phyloP scores from a whole-genome alignment of 2,888 invertebrate species.

The Microctonus hyperodae region DNA sequence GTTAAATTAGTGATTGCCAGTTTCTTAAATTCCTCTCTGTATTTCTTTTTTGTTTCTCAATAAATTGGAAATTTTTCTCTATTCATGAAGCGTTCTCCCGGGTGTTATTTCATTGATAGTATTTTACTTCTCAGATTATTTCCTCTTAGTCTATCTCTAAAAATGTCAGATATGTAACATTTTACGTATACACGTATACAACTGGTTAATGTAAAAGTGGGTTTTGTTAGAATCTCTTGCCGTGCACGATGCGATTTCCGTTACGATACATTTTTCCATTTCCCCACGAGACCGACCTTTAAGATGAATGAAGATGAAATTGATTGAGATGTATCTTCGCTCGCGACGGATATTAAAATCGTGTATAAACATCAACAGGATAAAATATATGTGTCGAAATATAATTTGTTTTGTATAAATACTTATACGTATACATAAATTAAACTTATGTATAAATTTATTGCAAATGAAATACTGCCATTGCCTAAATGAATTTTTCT shows the following conservation, averaged over 20 bases:
- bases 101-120: slow-evolving; percentile 34
- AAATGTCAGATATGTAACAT: not conserved
- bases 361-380: not conserved
- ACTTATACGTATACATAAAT: too few relatives aligned
- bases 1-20: too few relatives aligned
- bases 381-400: not conserved
- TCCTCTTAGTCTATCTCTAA: not conserved
- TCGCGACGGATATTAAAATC: slow-evolving; percentile 50
- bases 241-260: slow-evolving; percentile 36
- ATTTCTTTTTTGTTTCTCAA: not conserved
- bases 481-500: slow-evolving; percentile 45
- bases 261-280: slow-evolving; percentile 39
- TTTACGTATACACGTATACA: not conserved
- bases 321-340: slow-evolving; percentile 53
- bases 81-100: not conserved
- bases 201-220: not conserved
- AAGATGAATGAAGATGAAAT: slow-evolving; percentile 44
- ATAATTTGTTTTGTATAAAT: too few relatives aligned
- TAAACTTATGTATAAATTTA: too few relatives aligned
- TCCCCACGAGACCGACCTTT: slow-evolving; percentile 32
- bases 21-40: too few relatives aligned
- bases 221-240: slow-evolving; percentile 15
- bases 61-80: not conserved
- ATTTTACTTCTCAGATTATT: slow-evolving; percentile 13
- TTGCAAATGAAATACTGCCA: too few relatives aligned